Percentiles rank a stretch among this genome's conserved stretches.
These are phyloP conservation scores for Morone saxatilis DNA, from an alignment of 2,113 vertebrate species.

Conservation along the genomic window DNA sequence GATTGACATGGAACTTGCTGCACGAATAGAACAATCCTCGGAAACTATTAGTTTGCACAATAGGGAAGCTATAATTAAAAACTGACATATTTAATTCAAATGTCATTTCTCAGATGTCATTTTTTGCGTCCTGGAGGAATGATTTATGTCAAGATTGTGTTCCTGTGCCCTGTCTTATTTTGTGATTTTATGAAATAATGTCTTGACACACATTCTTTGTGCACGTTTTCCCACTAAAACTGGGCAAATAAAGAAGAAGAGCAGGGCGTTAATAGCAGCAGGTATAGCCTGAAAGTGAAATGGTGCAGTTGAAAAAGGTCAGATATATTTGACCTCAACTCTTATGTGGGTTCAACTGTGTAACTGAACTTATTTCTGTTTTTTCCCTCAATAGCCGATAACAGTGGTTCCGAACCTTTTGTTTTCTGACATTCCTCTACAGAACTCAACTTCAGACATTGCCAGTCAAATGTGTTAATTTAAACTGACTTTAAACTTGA, in stretches of 20 bases:
- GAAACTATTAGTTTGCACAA: constrained; percentile 20
- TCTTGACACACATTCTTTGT: not conserved
- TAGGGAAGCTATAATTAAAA: constrained; percentile 42
- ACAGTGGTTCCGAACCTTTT: not conserved
- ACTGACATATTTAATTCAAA: constrained; percentile 31
- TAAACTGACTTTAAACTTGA: not conserved
- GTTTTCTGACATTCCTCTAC: not conserved
- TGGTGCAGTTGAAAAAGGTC: not conserved
- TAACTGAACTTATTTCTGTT: not conserved
- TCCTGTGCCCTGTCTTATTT: constrained; percentile 6
- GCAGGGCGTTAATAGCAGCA: not conserved
- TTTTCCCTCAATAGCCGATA: not conserved
- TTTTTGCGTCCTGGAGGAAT: not conserved
- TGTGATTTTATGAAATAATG: not conserved
- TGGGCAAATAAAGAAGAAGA: not conserved
- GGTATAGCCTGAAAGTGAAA: not conserved
- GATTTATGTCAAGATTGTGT: constrained; percentile 14
- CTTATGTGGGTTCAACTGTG: not conserved
- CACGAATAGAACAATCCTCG: constrained; percentile 32
- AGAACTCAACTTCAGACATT: constrained; percentile 8
- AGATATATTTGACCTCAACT: not conserved
- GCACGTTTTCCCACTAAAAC: not conserved
- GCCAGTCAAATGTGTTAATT: not conserved
- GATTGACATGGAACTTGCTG: constrained; percentile 40
- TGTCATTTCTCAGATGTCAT: constrained; percentile 1